phyloP scores from a whole-genome alignment of 2,888 invertebrate species.

The Pilophorus perplexus region DNA sequence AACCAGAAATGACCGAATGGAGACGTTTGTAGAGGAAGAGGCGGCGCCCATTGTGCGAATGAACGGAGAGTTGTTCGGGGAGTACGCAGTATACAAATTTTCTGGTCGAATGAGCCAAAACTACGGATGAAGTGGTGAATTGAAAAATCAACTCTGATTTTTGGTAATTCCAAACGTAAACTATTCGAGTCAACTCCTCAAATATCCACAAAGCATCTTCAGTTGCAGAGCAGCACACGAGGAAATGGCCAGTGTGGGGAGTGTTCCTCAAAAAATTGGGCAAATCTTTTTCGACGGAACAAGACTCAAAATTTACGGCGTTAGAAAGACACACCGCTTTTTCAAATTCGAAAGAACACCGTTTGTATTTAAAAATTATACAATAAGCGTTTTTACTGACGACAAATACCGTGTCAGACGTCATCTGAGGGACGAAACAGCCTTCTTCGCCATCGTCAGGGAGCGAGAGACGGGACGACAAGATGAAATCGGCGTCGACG shows the following conservation, averaged over 20 bases:
- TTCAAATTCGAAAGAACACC: neutral
- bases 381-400: constrained; percentile 11
- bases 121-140: neutral
- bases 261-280: neutral
- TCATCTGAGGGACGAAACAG: constrained; percentile 14
- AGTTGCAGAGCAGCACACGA: neutral
- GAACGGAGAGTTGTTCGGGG: neutral
- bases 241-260: neutral
- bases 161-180: neutral
- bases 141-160: neutral
- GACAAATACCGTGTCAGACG: neutral
- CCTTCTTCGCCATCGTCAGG: neutral
- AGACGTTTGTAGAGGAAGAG: neutral
- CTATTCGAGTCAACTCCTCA: neutral
- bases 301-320: neutral
- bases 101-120: neutral
- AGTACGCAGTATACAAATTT: neutral
- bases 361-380: neutral
- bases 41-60: neutral
- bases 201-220: constrained; percentile 2
- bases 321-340: neutral
- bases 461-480: neutral
- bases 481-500: neutral
- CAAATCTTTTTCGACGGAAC: neutral
- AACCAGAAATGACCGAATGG: neutral